These are phyloP conservation scores for Agriopis aurantiaria DNA, from an alignment of 2,888 invertebrate species.

Conservation along the genomic window DNA sequence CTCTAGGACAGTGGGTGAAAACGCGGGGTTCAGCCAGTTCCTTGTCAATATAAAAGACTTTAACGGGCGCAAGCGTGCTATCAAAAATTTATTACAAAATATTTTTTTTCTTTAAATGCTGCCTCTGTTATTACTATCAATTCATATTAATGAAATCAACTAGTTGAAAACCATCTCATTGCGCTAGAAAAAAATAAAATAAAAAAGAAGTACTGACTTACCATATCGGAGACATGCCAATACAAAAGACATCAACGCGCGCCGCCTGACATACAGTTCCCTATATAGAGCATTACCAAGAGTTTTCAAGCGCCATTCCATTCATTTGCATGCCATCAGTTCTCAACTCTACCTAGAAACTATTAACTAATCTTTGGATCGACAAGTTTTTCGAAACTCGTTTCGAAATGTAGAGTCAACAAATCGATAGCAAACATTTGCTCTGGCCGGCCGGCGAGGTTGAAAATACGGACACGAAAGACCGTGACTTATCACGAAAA, in stretches of 20 bases:
- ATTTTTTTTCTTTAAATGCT: too few relatives aligned
- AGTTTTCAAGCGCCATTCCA: conserved; percentile 10
- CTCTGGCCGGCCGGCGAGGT: conserved; percentile 40
- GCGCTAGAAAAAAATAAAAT: too few relatives aligned
- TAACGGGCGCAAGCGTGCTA: background rate
- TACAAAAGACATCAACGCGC: conserved; percentile 71
- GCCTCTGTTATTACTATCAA: too few relatives aligned
- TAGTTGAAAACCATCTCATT: too few relatives aligned
- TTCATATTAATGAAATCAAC: too few relatives aligned
- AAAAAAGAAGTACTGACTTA: too few relatives aligned
- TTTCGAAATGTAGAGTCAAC: conserved; percentile 61
- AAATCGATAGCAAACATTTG: conserved; percentile 70
- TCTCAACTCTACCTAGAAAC: conserved; percentile 33
- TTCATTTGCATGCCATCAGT: conserved; percentile 48
- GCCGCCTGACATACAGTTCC: background rate
- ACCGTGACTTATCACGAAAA: conserved; percentile 5
- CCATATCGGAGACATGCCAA: conserved; percentile 15
- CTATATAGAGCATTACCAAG: background rate
- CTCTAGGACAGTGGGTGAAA: too few relatives aligned
- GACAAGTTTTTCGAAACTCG: conserved; percentile 52
- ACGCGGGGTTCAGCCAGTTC: too few relatives aligned
- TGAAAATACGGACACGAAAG: conserved; percentile 35
- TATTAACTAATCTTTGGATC: conserved; percentile 7
- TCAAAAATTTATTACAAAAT: too few relatives aligned
- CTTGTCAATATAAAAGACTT: background rate